Evolutionary conservation across 2,888 invertebrate species (phyloP), one percentile per base, ranked within the genome.

Genomic region (Zele albiditarsus): DNA sequence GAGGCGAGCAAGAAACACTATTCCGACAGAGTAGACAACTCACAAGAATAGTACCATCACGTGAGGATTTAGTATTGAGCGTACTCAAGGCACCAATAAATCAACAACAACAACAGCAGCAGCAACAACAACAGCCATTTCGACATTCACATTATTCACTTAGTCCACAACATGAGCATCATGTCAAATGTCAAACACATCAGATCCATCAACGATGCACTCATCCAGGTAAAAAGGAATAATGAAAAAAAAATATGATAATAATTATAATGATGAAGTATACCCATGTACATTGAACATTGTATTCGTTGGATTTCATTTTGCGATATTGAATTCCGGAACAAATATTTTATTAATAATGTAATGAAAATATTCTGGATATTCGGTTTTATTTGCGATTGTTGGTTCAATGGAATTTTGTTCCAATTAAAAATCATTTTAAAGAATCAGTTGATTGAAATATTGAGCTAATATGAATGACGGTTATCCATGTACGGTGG

Each of bases 21-120:
- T 93, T 91, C 85, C 90, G 93, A 81, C 92, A 92, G 84, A 92
- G 92, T 81, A 91, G 92, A 80, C 92, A 92, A 84, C 89, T 93
- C 77, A 91, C 84, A 71, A 80, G 84, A 73, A 83, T 87, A 78
- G 84, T 84, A 74, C 83, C 86, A 20, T 81, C 86, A 67, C 82
- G 86, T 74, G 92, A 92, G 81, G 92, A 92, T 85, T 86, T 93
- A 79, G 91, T 92, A 63, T 89, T 93, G 76, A 92, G 92, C 81
- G 92, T 93, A 53, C 90, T 92, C 74, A 92, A 92, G 83, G 91
- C 92, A 74, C 93, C 92, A 12, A 88, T 92, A 20, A 84, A 80
- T 60, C 86, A 86, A 71, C 86, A 85, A 20, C 85, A 85, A 23
- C 85, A 85, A 28, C 82, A 80, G 42, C 80, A 75, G 12, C 82